Base-by-base conservation (phyloP, 2,888 invertebrate genomes). In the Pemphredon lugubris region DNA sequence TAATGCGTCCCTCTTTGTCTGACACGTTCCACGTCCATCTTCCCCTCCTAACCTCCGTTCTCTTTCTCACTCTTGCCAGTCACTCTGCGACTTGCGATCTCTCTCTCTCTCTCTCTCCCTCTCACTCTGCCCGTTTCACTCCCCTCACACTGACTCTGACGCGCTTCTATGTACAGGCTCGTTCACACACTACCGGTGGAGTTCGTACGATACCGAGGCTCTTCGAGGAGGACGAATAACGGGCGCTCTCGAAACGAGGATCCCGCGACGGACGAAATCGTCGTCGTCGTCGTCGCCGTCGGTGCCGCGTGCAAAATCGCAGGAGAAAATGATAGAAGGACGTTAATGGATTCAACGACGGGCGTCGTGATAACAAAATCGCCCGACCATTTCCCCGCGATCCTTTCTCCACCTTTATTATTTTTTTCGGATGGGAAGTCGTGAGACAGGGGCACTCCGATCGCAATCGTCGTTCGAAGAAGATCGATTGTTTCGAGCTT, bases 1-100 rank as follows among this genome's bases (percentile, higher is more conserved):
- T 83, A 85, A 81, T 79, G 79, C 70, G 61, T 74, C 75, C 42
- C 77, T 82, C 84, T 83, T 78, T 78, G 79, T 84, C 77, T 60
- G 58, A 68, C 76, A 48, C 76, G 59, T 71, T 76, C 58, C 32
- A 21, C 61, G 59, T 71, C 75, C 75, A 74, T 76, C 66, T 61
- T 60, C 57, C 66, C 66, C 63, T 20, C 61, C 51, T 34, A 32
- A 7, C 23, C 11, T 16, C 50, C 6, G 11, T 14, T 14, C 48
- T 20, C 34, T 37, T 14, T 32, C 40, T 21, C 23, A 13, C 23
- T 53, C 42, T 5, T 32, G 6, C 44, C 32, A 37, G 32, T 14
- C 30, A 21, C 23, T 30, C 11, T 14, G 6, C 37, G 20, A 2
- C 37, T 23, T n/a, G 3, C 32, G 32, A 13, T 40, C 18, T 32